A percentile compares a stretch with the other conserved stretches of the same genome.
Conservation (phyloP, 2,797 vertebrate species). For the Pseudocheirus occidentalis region DNA sequence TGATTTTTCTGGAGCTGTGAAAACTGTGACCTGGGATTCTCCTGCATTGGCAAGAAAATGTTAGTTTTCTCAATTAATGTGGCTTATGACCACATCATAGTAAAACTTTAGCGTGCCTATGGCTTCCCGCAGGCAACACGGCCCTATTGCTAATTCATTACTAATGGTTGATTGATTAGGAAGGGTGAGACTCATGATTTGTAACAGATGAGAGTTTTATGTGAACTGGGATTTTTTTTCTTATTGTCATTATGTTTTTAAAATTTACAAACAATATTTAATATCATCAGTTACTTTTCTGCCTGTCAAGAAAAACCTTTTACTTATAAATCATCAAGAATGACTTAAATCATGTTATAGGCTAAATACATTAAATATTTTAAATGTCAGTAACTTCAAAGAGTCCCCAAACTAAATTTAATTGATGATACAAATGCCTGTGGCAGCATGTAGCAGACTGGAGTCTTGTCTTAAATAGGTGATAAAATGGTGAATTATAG, state of each 20-base stretch:
- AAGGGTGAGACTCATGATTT: neutral
- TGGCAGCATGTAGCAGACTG: neutral
- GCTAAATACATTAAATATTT: neutral
- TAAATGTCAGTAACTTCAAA: neutral
- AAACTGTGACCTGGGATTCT: neutral
- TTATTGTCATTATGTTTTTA: neutral
- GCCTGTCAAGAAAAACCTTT: neutral
- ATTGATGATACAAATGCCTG: rapidly evolving
- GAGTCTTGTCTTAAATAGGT: neutral
- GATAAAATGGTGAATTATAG: neutral
- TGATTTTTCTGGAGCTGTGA: neutral
- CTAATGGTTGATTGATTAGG: neutral
- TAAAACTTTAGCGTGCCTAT: neutral
- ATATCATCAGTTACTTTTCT: neutral
- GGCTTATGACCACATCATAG: neutral
- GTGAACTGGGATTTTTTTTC: neutral
- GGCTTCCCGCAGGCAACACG: neutral
- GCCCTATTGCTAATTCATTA: neutral
- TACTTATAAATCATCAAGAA: neutral
- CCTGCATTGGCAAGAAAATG: neutral
- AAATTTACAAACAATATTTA: neutral
- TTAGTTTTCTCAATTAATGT: neutral
- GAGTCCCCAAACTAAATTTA: neutral
- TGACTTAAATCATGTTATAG: neutral
- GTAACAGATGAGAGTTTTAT: neutral